Conservation (phyloP, 1,140 invertebrate genomes). For the Drosophila orena region DNA sequence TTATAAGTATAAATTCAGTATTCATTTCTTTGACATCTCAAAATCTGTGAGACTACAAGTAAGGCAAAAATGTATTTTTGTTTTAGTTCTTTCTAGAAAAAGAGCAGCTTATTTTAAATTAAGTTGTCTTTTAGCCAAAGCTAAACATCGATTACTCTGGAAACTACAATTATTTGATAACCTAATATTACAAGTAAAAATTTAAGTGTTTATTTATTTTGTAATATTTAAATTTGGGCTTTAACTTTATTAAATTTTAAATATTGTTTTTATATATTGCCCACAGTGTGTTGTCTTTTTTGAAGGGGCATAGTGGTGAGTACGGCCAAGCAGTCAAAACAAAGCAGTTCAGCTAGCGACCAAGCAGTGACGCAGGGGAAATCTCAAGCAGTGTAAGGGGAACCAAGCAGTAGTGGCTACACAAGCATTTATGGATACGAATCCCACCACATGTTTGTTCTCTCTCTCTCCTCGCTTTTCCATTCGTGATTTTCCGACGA, state of each 20-base stretch:
- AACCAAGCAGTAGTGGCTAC: background rate
- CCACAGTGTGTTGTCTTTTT: background rate
- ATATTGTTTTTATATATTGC: background rate
- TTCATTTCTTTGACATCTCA: too few species aligned
- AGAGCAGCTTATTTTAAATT: too few species aligned
- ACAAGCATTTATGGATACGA: background rate
- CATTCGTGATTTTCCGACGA: slow-evolving; percentile 31
- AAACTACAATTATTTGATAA: too few species aligned
- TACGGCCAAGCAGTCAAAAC: background rate
- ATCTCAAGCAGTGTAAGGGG: background rate
- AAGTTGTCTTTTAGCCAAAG: too few species aligned
- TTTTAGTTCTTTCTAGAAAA: background rate
- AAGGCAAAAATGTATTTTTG: background rate
- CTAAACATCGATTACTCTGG: too few species aligned
- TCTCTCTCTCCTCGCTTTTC: slow-evolving; percentile 23
- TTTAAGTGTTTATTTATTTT: too few species aligned
- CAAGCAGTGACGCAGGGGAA: background rate
- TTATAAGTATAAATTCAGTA: background rate
- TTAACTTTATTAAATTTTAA: too few species aligned
- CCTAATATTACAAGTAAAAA: too few species aligned
- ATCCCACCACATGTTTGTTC: background rate
- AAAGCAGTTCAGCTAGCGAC: background rate
- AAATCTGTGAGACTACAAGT: too few species aligned
- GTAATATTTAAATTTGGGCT: too few species aligned
- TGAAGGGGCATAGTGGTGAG: background rate